phyloP scores from a whole-genome alignment of 2,888 invertebrate species.

The Campoplex capitator region DNA sequence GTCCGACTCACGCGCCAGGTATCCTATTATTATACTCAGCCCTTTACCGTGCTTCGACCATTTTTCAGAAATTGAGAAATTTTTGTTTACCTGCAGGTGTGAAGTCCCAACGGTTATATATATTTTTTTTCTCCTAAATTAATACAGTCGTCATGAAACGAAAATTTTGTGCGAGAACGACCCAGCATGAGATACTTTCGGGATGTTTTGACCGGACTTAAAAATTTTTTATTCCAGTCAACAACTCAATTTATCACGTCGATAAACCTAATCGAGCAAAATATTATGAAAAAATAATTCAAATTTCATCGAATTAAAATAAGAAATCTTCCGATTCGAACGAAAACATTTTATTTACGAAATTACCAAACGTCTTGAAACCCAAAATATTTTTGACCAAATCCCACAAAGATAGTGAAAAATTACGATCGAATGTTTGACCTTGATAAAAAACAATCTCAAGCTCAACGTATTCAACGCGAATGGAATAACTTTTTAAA shows the following conservation, averaged over 20 bases:
- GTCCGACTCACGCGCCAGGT: constrained; percentile 40
- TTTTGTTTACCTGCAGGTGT: constrained; percentile 54
- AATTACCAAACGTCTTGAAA: not conserved
- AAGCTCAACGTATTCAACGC: not conserved
- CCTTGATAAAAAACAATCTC: not conserved
- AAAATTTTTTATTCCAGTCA: not conserved
- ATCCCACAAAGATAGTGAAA: not conserved
- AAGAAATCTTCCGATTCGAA: not conserved
- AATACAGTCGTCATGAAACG: not conserved
- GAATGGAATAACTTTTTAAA: not conserved
- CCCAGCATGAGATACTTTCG: not conserved
- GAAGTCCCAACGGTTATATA: constrained; percentile 14
- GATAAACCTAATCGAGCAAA: not conserved
- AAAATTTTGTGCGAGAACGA: not conserved
- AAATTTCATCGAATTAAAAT: not conserved
- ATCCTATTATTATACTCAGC: constrained; percentile 43
- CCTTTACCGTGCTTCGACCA: not conserved
- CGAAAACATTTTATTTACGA: not conserved
- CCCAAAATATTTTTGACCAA: not conserved
- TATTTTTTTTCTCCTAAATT: constrained; percentile 3
- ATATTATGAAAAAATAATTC: not conserved
- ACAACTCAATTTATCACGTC: not conserved
- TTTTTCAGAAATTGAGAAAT: constrained; percentile 41
- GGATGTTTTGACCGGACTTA: not conserved
- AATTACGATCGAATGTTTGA: not conserved